Evolutionary conservation across 1,140 invertebrate species (phyloP), one percentile per base, ranked within the genome.

Genomic region (Papilio aristodemus): DNA sequence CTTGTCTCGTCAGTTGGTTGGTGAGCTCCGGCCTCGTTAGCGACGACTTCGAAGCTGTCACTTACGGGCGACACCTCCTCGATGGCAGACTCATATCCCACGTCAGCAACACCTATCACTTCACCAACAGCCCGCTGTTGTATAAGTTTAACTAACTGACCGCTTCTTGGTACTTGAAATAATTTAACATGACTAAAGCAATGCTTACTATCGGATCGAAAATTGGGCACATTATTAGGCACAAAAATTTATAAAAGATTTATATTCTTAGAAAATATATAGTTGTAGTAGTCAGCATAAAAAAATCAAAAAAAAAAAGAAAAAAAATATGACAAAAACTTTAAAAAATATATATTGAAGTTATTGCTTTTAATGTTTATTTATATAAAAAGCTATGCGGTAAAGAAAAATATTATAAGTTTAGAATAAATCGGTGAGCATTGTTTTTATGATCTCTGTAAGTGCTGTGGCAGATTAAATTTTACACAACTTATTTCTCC

Each of bases 1-100:
- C 93, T 69, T 95, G 96, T 74, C 93, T 99, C 25, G 95, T 97
- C 14, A 95, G 96, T 80, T 99, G 97, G 97, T 92, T 98, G 7
- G 89, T 97, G 8, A 92, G 95, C 73, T 95, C 95, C 58, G 96
- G 96, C 0, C 83, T 99, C 11, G 95, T 95, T 0, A 91, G 92
- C 57, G 95, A 96, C 87, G 91, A 95, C 17, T 92, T 93, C 27
- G 96, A 97, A 79, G 97, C 96, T 14, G 93, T 96, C 0, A 93
- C 92, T 37, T 98, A 98, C 90, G 97, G 96, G n/a, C 93, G 94
- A 22, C 95, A 96, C 81, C 92, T 99, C 6, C 89, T 98, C 1
- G 94, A 96, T 81, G 97, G 97, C 10, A 93, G 96, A 68, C 94
- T 98, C 5, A 93, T 99, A 19, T 92, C 94, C 63, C 97, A 99